Base-by-base conservation (phyloP, 1,140 invertebrate species). In the Protaetia brevitarsis region DNA sequence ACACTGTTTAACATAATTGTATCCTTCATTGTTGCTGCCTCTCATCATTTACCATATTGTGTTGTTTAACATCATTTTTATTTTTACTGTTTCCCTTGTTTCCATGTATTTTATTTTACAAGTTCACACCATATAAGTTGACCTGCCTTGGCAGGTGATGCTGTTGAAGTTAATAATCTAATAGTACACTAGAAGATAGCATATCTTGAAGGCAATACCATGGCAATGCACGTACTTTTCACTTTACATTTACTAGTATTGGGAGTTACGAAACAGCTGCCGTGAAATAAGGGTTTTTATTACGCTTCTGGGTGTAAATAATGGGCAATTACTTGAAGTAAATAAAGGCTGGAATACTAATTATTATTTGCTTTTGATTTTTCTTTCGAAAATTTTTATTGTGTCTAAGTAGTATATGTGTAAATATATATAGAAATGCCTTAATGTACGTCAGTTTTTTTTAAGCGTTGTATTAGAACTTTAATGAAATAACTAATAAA, bases 181-280 rank as follows among this genome's bases (percentile, higher is more conserved):
- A 51, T 51, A 51, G 41, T 51, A 51, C 26, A 51, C 41, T n/a
- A n/a, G n/a, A 51, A 51, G 41, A 51, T 51, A 10, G 1, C 41
- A 21, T 51, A 51, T 51, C 41, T 51, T 23, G 16, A 45, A 51
- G 41, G 41, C 41, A 21, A 51, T n/a, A n/a, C 21, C 26, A 51
- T 51, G 41, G 41, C 41, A 51, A 51, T n/a, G n/a, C n/a, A 51
- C 41, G 41, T 51, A 23, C n/a, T 51, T 51, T 51, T 51, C 41
- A 8, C 13, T 34, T 51, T 51, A 23, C 26, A 19, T 51, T 51
- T 51, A 21, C 41, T 51, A 51, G 19, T 51, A 19, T 51, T 16
- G 41, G 26, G 26, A 51, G 41, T 51, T 51, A 23, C 11, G 41
- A 51, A 51, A 51, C 41, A 51, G 41, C 41, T 51, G 41, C 13